These are phyloP conservation scores for Oceanodroma tethys DNA, from an alignment of 2,113 vertebrate genomes.

Conservation along the genomic window DNA sequence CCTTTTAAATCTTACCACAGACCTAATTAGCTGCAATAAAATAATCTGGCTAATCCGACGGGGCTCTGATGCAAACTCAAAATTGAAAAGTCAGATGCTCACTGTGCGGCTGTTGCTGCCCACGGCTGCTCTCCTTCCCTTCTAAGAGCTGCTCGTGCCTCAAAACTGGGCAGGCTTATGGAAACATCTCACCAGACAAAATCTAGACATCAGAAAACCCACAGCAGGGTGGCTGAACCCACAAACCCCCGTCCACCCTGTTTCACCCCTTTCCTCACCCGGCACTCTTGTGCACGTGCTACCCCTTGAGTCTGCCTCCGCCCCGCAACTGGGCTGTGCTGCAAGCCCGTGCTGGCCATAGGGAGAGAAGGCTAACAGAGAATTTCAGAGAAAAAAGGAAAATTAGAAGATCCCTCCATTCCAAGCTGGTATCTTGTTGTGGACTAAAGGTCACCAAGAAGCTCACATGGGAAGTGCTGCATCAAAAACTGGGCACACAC, in stretches of 20 bases:
- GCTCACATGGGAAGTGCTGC: not conserved
- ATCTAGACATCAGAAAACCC: not conserved
- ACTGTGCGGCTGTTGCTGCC: not conserved
- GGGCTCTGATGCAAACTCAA: not conserved
- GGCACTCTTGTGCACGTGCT: accelerated
- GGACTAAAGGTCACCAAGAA: not conserved
- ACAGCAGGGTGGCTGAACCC: not conserved
- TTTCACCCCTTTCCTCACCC: not conserved
- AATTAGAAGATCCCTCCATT: not conserved
- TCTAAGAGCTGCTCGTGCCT: not conserved
- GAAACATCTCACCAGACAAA: not conserved
- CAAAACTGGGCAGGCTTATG: not conserved
- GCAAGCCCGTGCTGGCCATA: not conserved
- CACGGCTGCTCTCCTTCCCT: not conserved
- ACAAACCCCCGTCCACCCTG: accelerated
- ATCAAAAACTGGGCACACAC: not conserved
- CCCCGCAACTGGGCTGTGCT: accelerated
- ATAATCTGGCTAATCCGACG: not conserved
- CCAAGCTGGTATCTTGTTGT: not conserved
- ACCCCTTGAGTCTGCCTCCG: not conserved
- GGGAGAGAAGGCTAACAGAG: not conserved
- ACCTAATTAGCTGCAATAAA: not conserved
- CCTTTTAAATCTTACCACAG: not conserved
- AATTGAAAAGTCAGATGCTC: not conserved
- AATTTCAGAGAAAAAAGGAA: not conserved